Percentiles rank a stretch among this genome's conserved stretches.
Evolutionary conservation across 2,888 invertebrate species (phyloP).

Genomic region (Pecten maximus): DNA sequence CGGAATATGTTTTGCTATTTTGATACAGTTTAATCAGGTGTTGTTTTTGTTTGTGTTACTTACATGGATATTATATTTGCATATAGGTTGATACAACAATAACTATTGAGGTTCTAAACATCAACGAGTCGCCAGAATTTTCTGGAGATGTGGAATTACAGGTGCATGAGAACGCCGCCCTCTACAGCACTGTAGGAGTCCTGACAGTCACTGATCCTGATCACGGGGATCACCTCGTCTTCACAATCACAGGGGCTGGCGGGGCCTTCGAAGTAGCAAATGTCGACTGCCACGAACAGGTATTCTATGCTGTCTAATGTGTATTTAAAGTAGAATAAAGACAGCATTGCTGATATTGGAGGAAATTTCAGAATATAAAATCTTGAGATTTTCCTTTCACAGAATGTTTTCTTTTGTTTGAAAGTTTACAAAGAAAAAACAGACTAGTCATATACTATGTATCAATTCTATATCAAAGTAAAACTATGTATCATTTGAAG

Average conservation of each 20-base stretch:
- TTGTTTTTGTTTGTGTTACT: neutral
- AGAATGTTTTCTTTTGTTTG: too few species aligned
- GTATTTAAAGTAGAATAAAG: neutral
- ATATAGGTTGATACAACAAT: slow-evolving; percentile 56
- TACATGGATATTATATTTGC: neutral
- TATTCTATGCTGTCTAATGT: slow-evolving; percentile 19
- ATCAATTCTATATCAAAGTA: neutral
- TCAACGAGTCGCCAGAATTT: slow-evolving; percentile 65
- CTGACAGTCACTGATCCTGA: slow-evolving; percentile 63
- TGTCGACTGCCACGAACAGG: slow-evolving; percentile 50
- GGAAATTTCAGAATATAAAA: neutral
- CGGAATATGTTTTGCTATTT: neutral
- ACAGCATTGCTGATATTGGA: neutral
- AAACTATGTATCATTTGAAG: neutral
- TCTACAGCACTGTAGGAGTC: slow-evolving; percentile 53
- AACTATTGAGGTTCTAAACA: slow-evolving; percentile 59
- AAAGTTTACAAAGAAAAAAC: too few species aligned
- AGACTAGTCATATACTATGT: neutral
- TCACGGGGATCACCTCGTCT: slow-evolving; percentile 53
- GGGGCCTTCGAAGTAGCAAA: slow-evolving; percentile 54
- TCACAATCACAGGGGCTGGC: slow-evolving; percentile 47
- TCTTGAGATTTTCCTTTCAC: neutral
- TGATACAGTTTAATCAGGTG: too few species aligned
- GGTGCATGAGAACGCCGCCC: slow-evolving; percentile 56
- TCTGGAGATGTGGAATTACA: slow-evolving; percentile 40